A percentile compares a stretch with the other conserved stretches of the same genome.
phyloP scores from a whole-genome alignment of 2,113 vertebrate genomes.

The Porphyrio hochstetteri region DNA sequence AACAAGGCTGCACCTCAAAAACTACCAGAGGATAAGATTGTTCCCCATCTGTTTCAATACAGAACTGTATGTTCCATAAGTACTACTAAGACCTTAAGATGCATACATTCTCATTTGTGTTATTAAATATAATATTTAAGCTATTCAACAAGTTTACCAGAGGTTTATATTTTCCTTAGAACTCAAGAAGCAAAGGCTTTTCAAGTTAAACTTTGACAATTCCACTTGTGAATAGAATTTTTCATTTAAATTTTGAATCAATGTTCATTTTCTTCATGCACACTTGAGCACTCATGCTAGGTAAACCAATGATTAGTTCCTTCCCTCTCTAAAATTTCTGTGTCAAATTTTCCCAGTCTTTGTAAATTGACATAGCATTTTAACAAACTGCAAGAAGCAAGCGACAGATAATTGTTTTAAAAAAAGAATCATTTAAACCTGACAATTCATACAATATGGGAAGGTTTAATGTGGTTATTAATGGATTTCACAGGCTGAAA shows the following conservation, averaged over 20 bases:
- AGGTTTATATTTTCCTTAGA: not conserved
- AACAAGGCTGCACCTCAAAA: not conserved
- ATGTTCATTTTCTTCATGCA: conserved; percentile 44
- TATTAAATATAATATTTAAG: not conserved
- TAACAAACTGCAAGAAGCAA: conserved; percentile 45
- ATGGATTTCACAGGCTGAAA: conserved; percentile 72
- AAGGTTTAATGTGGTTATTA: conserved; percentile 72
- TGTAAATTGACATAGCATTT: conserved; percentile 38
- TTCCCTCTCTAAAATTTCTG: conserved; percentile 25
- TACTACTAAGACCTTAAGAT: not conserved
- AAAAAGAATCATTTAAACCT: conserved; percentile 60
- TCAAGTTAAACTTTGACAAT: conserved; percentile 6
- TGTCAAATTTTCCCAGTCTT: conserved; percentile 28
- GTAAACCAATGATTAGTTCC: conserved; percentile 50
- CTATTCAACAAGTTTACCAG: not conserved
- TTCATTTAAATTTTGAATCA: conserved; percentile 54
- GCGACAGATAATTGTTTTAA: conserved; percentile 40
- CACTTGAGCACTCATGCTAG: conserved; percentile 44
- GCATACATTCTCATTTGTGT: not conserved
- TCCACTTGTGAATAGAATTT: not conserved
- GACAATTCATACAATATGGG: conserved; percentile 64
- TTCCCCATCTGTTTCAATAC: not conserved
- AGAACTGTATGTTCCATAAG: not conserved
- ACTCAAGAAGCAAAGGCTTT: not conserved
- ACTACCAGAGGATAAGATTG: not conserved